phyloP scores from a whole-genome alignment of 2,113 vertebrate species.

The Oreocharis arfaki region DNA sequence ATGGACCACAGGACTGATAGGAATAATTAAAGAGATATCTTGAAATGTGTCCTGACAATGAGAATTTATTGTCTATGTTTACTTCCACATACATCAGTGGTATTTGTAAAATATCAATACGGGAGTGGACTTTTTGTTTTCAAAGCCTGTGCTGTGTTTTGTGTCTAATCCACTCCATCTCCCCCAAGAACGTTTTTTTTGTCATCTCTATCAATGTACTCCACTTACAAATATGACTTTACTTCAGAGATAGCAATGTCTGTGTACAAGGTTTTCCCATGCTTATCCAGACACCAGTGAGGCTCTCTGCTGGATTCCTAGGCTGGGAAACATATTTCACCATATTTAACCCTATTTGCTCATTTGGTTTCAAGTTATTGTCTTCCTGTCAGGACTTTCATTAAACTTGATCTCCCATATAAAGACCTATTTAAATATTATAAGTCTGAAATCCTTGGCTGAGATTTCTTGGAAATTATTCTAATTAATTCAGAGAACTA shows the following conservation, averaged over 20 bases:
- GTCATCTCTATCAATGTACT: slow-evolving; percentile 64
- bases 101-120: slow-evolving; percentile 36
- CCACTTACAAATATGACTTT: slow-evolving; percentile 63
- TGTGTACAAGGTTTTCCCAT: slow-evolving; percentile 76
- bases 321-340: slow-evolving; percentile 16
- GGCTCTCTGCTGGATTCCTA: slow-evolving; percentile 19
- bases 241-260: slow-evolving; percentile 70
- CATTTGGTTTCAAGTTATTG: background rate
- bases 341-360: background rate
- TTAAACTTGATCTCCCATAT: background rate
- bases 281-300: slow-evolving; percentile 28
- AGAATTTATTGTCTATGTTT: slow-evolving; percentile 39
- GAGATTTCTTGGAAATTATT: background rate
- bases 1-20: background rate
- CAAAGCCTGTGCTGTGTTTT: slow-evolving; percentile 50
- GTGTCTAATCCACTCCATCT: background rate
- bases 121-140: slow-evolving; percentile 67
- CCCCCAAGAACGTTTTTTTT: slow-evolving; percentile 20
- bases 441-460: background rate
- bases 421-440: background rate
- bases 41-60: background rate
- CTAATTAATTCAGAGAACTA: background rate
- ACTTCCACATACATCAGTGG: slow-evolving; percentile 57
- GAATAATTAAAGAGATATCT: slow-evolving; percentile 22
- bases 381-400: background rate